A percentile compares a stretch with the other conserved stretches of the same genome.
Conservation (phyloP, 2,113 vertebrate species). For the Meriones unguiculatus region DNA sequence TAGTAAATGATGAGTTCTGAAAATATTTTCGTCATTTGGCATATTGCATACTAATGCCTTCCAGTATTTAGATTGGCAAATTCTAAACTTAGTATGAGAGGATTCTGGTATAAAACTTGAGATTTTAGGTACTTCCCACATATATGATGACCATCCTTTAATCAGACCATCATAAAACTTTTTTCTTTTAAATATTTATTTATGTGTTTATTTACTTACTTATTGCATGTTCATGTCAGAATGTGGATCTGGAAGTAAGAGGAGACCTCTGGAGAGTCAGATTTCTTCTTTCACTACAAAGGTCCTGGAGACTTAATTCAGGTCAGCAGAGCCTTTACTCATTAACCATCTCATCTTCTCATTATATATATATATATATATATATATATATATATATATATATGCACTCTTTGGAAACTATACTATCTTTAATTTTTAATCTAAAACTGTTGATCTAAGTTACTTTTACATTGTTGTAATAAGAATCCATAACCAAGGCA, state of each 20-base stretch:
- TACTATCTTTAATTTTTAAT: conserved; percentile 30
- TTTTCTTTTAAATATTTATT: background rate
- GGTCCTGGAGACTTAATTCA: background rate
- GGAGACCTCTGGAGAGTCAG: background rate
- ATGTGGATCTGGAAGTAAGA: background rate
- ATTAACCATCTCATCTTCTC: background rate
- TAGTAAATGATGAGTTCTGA: background rate
- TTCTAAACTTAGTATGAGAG: background rate
- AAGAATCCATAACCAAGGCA: background rate
- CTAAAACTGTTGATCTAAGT: background rate
- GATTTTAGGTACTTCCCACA: background rate
- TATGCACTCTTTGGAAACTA: background rate
- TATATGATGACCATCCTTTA: background rate
- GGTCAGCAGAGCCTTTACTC: background rate
- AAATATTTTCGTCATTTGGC: background rate
- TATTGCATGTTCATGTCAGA: background rate
- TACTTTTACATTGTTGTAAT: background rate
- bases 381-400: background rate
- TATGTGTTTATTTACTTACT: background rate
- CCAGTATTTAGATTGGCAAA: background rate
- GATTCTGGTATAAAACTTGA: background rate
- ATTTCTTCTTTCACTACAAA: background rate
- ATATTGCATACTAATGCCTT: background rate
- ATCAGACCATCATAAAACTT: background rate
- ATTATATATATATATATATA: background rate